Evolutionary conservation across 1,140 invertebrate species (phyloP), one percentile per base, ranked within the genome.

Genomic region (Drosophila baimaii): DNA sequence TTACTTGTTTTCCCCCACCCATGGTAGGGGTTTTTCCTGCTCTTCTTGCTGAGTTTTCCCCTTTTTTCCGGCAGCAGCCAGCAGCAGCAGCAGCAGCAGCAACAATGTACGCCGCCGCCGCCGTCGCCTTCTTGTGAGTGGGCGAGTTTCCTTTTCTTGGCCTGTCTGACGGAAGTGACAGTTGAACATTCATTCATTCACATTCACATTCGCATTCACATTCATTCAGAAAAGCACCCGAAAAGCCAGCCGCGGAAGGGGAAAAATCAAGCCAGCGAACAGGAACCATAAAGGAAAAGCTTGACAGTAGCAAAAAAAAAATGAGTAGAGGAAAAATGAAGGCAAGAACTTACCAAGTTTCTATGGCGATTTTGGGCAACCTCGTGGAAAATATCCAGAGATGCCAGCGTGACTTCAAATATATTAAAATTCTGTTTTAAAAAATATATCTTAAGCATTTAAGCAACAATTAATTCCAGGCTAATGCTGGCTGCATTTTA

Each of bases 181-280:
- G 84, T 88, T 88, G 84, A 89, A 88, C 84, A 89, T 88, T 88
- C 80, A 89, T 83, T 86, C 83, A 89, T 82, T 81, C 81, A 71
- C 81, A 71, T 39, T 81, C 35, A 19, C 33, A 21, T n/a, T 29
- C 35, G 2, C 44, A 54, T 51, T 68, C 73, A 23, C 51, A 74
- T 51, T 65, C 73, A 76, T 47, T 74, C 74, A 77, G 55, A 52
- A 58, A 56, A 21, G 12, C 57, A 41, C 44, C 63, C 29, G 29
- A 47, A 55, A 71, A 47, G 55, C 57, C 7, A 27, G 41, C 52
- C 75, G 39, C 66, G 69, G 56, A 70, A 62, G 62, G 62, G 51
- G 80, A 69, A 81, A 68, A 77, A 77, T 68, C 73, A 86, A 73
- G 85, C 79, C 70, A 76, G 55, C 79, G 55, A 75, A 65, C 56